Evolutionary conservation across 2,888 invertebrate species (phyloP).

Genomic region (Pherbina coryleti): DNA sequence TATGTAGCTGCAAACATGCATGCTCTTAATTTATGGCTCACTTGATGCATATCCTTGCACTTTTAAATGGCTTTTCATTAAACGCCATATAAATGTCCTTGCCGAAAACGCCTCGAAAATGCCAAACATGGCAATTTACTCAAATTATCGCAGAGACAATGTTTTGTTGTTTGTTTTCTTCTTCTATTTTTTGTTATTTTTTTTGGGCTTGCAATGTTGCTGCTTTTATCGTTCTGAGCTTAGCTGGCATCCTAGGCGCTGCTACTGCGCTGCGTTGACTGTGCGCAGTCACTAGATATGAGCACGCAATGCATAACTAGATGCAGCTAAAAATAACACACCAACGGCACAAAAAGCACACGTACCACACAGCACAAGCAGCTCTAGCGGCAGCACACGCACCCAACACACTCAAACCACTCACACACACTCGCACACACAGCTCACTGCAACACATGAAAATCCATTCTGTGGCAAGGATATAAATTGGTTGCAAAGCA

Average conservation of each 20-base stretch:
- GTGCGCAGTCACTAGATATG: no score
- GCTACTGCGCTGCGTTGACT: not conserved
- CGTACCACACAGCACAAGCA: no score
- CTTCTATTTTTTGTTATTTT: not conserved
- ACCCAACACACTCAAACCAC: no score
- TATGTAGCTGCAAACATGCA: not conserved
- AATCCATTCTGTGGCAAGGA: not conserved
- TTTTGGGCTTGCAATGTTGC: not conserved
- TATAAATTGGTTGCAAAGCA: slow-evolving; percentile 8
- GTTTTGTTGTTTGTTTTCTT: not conserved
- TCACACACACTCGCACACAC: no score
- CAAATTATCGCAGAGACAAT: slow-evolving; percentile 5
- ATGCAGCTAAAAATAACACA: no score
- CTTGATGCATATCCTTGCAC: not conserved
- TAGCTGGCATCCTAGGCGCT: not conserved
- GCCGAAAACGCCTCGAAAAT: not conserved
- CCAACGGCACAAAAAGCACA: no score
- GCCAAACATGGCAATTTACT: slow-evolving; percentile 1
- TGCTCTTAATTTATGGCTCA: not conserved
- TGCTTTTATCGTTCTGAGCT: not conserved
- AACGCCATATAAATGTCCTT: no score
- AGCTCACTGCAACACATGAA: no score
- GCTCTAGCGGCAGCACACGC: no score
- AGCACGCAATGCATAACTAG: no score
- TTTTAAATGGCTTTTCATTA: no score